These are phyloP conservation scores for Otocyon megalotis DNA, from an alignment of 2,113 vertebrate genomes.

Conservation along the genomic window DNA sequence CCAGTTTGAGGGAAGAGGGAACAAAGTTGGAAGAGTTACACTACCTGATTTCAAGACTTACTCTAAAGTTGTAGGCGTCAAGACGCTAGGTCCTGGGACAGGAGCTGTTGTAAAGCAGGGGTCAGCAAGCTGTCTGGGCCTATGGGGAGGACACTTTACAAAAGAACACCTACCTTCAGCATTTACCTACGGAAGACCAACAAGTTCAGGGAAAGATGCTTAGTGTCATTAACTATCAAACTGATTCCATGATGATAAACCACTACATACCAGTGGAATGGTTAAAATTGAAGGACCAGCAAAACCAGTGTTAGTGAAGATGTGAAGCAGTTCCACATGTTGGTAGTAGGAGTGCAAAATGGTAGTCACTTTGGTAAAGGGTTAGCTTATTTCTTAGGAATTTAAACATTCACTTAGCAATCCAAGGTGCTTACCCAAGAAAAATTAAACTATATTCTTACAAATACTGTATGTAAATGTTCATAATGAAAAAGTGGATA, in stretches of 20 bases:
- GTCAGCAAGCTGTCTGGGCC: neutral
- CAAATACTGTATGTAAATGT: neutral
- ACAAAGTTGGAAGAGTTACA: neutral
- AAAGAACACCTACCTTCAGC: neutral
- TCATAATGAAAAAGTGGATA: neutral
- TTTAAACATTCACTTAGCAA: neutral
- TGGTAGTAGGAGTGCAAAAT: neutral
- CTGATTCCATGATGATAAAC: too few species aligned
- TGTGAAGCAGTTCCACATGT: fast-evolving
- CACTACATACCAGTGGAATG: neutral
- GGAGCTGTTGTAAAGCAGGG: too few species aligned
- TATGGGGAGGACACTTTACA: neutral
- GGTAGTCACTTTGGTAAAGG: neutral
- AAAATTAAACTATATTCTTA: neutral
- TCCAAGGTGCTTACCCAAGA: neutral
- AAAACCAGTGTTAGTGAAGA: neutral
- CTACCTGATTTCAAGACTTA: neutral
- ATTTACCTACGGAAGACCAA: neutral
- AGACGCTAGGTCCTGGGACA: neutral
- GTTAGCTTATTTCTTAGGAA: neutral
- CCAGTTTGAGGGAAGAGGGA: neutral
- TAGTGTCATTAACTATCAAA: neutral
- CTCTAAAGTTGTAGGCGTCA: neutral
- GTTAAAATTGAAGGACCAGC: neutral
- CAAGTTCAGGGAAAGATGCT: neutral